Base-by-base conservation (phyloP, 1,140 invertebrate species). In the Ceratina australensis region DNA sequence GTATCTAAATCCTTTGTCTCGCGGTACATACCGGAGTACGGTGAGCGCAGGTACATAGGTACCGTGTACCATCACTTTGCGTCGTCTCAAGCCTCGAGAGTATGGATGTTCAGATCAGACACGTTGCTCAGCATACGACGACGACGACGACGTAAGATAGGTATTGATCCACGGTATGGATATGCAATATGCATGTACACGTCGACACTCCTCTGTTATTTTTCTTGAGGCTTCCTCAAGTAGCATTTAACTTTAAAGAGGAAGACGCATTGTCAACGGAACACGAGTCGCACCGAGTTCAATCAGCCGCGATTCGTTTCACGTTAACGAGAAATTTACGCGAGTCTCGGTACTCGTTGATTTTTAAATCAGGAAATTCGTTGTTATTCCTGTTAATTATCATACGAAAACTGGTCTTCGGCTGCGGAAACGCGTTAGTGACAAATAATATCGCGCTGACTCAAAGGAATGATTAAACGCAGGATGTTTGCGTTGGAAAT, bases 91-190 rank as follows among this genome's bases (percentile, higher is more conserved):
- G 67, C 22, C 33, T 63, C 28, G 49, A 72, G 49, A 63, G 68
- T 50, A 69, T 49, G 75, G 59, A 78, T 72, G 68, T 72, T 54
- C 59, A 28, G 68, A 72, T 78, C 75, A 47, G 64, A 67, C 64
- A 50, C 73, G 64, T 20, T 59, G 52, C 49, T 75, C 64, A 75
- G 22, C 47, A 54, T 15, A 54, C 50, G 33, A 10, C 33, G 33
- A 33, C 33, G 33, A 42, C 33, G 33, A 56, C 68, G 59, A 64
- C 49, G 49, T 78, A 78, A 78, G 75, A 78, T 78, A 72, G 28
- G 75, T 78, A 78, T 78, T 78, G 75, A 78, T 78, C 75, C 68
- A 64, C 10, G 59, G 8, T 8, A 13, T 63, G 49, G 33, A 78
- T 64, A 71, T 72, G 59, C 68, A 49, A 64, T 22, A 60, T 78